A percentile compares a stretch with the other conserved stretches of the same genome.
Evolutionary conservation across 2,113 vertebrate species (phyloP).

Genomic region (Anser brachyrhynchus): DNA sequence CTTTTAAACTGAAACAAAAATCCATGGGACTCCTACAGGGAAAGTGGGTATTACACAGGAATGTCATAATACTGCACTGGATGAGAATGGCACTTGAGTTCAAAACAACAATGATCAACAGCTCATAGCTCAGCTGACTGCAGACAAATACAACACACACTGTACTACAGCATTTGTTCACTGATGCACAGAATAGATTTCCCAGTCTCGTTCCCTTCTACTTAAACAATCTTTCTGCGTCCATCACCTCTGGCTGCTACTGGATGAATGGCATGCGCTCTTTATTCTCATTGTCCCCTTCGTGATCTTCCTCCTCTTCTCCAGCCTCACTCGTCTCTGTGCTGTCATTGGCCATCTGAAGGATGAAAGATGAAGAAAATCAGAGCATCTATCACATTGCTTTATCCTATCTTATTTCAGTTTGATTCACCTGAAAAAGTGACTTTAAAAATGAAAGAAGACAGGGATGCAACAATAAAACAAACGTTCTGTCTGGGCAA

Average conservation of each 20-base stretch:
- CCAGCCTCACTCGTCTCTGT: constrained; percentile 98
- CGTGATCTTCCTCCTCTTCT: constrained; percentile 96
- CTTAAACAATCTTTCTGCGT: background rate
- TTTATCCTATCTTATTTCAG: background rate
- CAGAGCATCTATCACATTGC: background rate
- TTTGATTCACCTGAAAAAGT: background rate
- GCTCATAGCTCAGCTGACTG: constrained; percentile 84
- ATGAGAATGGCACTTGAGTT: constrained; percentile 85
- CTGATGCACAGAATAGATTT: constrained; percentile 79
- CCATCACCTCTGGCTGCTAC: constrained; percentile 64
- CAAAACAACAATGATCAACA: constrained; percentile 81
- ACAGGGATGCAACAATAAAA: background rate
- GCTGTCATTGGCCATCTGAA: constrained; percentile 97
- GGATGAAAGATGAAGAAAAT: background rate
- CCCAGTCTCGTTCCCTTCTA: constrained; percentile 64
- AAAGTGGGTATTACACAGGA: constrained; percentile 15
- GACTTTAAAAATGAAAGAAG: background rate
- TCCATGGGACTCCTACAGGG: constrained; percentile 50
- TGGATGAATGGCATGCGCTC: constrained; percentile 99
- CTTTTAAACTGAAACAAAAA: constrained; percentile 54
- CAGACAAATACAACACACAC: constrained; percentile 84
- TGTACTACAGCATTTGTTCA: constrained; percentile 87
- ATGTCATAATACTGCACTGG: constrained; percentile 74
- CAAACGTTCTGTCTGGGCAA: background rate
- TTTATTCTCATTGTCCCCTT: constrained; percentile 95